Percentiles rank a stretch among this genome's conserved stretches.
These are phyloP conservation scores for Rhyacophila evoluta DNA, from an alignment of 2,888 invertebrate species.

Conservation along the genomic window DNA sequence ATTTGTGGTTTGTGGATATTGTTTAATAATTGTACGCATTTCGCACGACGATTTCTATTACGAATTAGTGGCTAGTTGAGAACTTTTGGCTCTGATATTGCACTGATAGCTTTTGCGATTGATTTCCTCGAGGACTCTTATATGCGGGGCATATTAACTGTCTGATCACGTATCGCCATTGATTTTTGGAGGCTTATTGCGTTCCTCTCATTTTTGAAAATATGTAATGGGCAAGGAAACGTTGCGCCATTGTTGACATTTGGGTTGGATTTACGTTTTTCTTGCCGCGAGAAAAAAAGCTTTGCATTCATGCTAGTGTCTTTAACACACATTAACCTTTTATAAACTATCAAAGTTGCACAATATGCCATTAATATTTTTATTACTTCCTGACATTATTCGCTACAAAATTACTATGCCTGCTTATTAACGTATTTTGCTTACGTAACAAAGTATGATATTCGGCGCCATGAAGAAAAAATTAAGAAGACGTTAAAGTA, in stretches of 20 bases:
- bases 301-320: not conserved
- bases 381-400: not conserved
- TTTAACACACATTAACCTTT: slow-evolving; percentile 22
- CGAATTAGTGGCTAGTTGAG: too few relatives aligned
- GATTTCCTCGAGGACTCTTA: slow-evolving; percentile 13
- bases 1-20: too few relatives aligned
- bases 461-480: too few relatives aligned
- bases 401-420: not conserved
- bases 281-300: not conserved
- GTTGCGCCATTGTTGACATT: slow-evolving; percentile 5
- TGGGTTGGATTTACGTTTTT: not conserved
- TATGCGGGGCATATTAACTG: not conserved
- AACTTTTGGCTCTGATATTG: too few relatives aligned
- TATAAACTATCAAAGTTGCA: not conserved
- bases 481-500: too few relatives aligned
- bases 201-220: not conserved
- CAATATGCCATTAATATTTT: not conserved
- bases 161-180: slow-evolving; percentile 16
- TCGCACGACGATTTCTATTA: too few relatives aligned
- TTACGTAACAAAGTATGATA: too few relatives aligned
- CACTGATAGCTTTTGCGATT: not conserved
- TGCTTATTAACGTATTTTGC: too few relatives aligned
- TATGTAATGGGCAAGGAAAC: not conserved
- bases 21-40: too few relatives aligned
- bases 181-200: not conserved